phyloP scores from a whole-genome alignment of 30 jellyfish, hydroid and myxozoan species.

The Morbakka virulenta region DNA sequence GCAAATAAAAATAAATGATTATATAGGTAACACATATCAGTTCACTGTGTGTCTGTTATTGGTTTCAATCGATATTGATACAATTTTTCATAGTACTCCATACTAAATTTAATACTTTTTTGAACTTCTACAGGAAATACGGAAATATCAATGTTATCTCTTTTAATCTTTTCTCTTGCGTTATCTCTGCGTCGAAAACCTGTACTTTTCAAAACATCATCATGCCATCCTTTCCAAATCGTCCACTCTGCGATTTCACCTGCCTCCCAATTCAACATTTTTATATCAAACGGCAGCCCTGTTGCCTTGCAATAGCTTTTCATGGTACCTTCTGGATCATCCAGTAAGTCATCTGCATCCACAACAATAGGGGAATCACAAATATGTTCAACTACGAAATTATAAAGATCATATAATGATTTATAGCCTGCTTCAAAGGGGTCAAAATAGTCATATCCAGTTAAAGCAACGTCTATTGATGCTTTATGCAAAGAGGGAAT shows the following conservation, averaged over 20 bases:
- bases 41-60: too few relatives aligned
- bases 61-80: slow-evolving; percentile 37
- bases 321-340: slow-evolving; percentile 82
- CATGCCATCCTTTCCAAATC: slow-evolving; percentile 97
- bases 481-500: slow-evolving; percentile 77
- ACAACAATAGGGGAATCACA: slow-evolving; percentile 70
- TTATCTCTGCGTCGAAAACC: slow-evolving; percentile 73
- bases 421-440: slow-evolving; percentile 76
- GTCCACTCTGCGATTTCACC: slow-evolving; percentile 92
- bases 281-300: slow-evolving; percentile 66
- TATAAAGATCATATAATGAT: slow-evolving; percentile 49
- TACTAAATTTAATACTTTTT: slow-evolving; percentile 57
- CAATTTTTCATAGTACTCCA: slow-evolving; percentile 60
- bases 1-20: too few relatives aligned
- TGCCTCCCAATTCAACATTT: slow-evolving; percentile 92
- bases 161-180: slow-evolving; percentile 27
- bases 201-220: slow-evolving; percentile 79
- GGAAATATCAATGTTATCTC: not conserved
- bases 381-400: slow-evolving; percentile 23
- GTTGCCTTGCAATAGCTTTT: slow-evolving; percentile 73
- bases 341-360: slow-evolving; percentile 88
- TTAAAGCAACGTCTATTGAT: slow-evolving; percentile 63
- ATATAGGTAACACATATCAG: too few relatives aligned
- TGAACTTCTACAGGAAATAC: slow-evolving; percentile 59
- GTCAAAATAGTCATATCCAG: slow-evolving; percentile 88